Conservation (phyloP, 2,888 invertebrate species). For the Rhogogaster chlorosoma region DNA sequence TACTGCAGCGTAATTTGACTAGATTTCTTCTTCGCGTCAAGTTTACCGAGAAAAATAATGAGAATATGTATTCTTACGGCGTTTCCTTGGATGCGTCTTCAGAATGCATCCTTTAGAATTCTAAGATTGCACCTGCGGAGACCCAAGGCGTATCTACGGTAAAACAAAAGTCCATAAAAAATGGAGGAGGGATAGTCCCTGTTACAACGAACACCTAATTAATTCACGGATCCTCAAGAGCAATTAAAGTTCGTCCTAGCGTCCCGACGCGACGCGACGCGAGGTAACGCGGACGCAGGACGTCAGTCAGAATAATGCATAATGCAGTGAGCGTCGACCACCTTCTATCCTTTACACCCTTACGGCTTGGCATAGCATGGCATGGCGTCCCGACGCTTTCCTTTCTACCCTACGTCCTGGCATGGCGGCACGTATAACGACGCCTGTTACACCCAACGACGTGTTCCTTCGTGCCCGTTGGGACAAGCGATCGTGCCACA, state of each 20-base stretch:
- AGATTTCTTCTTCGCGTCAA: not conserved
- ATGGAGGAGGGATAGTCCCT: not conserved
- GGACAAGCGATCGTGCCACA: constrained; percentile 45
- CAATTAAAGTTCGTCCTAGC: constrained; percentile 39
- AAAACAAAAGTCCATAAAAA: not conserved
- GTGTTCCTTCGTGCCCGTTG: constrained; percentile 38
- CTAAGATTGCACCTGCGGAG: not conserved
- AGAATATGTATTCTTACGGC: not conserved
- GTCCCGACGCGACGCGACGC: constrained; percentile 2
- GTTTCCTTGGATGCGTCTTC: not conserved
- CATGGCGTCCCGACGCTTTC: constrained; percentile 37
- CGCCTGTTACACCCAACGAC: constrained; percentile 44
- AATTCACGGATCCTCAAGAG: constrained; percentile 39
- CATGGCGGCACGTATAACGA: constrained; percentile 43
- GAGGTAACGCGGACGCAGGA: not conserved
- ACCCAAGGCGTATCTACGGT: not conserved
- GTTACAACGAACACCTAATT: constrained; percentile 10
- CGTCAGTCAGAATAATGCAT: constrained; percentile 40
- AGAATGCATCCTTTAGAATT: not conserved
- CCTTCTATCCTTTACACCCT: constrained; percentile 8
- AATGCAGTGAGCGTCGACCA: constrained; percentile 26
- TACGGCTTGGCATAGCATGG: not conserved
- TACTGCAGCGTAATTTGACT: not conserved
- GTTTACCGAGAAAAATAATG: not conserved
- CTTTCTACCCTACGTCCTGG: not conserved